phyloP scores from a whole-genome alignment of 2,888 invertebrate genomes.

The Leucophenga montana region DNA sequence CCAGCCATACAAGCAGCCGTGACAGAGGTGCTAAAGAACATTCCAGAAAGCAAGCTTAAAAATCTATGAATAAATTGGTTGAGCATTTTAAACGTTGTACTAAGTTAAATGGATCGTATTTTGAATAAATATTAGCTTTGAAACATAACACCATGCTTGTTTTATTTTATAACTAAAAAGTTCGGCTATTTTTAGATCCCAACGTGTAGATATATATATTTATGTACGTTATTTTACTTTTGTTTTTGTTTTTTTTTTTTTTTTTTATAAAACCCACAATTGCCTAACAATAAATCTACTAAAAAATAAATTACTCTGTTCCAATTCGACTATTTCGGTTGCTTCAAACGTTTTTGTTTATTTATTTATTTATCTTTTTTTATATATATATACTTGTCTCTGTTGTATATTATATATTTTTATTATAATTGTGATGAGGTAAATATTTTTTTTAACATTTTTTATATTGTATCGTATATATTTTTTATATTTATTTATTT shows the following conservation, averaged over 20 bases:
- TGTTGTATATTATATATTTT: constrained; percentile 28
- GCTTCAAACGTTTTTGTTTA: neutral
- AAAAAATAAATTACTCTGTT: constrained; percentile 22
- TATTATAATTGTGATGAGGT: constrained; percentile 54
- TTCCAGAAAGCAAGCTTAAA: too few relatives aligned
- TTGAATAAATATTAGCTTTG: too few relatives aligned
- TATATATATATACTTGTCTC: constrained; percentile 6
- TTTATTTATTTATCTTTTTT: constrained; percentile 11
- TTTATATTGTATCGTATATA: neutral
- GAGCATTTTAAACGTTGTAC: too few relatives aligned
- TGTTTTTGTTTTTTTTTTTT: neutral
- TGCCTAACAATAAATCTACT: constrained; percentile 14
- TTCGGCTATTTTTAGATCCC: too few relatives aligned
- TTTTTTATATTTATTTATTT: neutral
- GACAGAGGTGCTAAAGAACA: too few relatives aligned
- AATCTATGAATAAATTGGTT: too few relatives aligned
- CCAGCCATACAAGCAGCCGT: too few relatives aligned
- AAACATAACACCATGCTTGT: too few relatives aligned
- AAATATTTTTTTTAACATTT: constrained; percentile 40
- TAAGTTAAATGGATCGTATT: too few relatives aligned
- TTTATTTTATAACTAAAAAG: too few relatives aligned
- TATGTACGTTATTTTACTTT: too few relatives aligned
- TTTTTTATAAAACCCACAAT: neutral
- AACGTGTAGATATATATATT: too few relatives aligned
- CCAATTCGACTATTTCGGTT: neutral